phyloP scores from a whole-genome alignment of 2,797 vertebrate genomes.

The Galago senegalensis region DNA sequence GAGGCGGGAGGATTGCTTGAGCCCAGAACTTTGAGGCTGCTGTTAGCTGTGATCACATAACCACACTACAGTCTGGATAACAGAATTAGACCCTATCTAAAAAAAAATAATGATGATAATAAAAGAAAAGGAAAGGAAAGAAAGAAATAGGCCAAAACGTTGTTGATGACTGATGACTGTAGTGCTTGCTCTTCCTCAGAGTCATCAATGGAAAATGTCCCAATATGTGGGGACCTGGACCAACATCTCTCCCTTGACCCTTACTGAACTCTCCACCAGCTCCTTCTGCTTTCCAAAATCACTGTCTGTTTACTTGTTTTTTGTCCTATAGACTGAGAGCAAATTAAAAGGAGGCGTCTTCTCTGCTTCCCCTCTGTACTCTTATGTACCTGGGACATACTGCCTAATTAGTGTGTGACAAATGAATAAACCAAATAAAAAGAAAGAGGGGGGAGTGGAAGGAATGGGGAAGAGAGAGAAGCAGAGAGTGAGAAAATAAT shows the following conservation, averaged over 20 bases:
- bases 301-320: slow-evolving; percentile 4
- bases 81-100: too few relatives aligned
- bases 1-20: too few relatives aligned
- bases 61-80: too few relatives aligned
- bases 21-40: too few relatives aligned
- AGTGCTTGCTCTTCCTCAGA: slow-evolving; percentile 39
- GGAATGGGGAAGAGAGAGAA: neutral
- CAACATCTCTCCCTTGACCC: neutral
- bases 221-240: neutral
- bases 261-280: neutral
- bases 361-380: neutral
- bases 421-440: slow-evolving; percentile 25
- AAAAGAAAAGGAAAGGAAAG: too few relatives aligned
- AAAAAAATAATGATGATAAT: too few relatives aligned
- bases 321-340: neutral
- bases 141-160: too few relatives aligned
- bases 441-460: neutral
- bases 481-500: neutral
- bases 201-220: neutral
- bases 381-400: neutral
- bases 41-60: too few relatives aligned
- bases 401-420: neutral
- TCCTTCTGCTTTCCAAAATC: neutral
- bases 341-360: neutral
- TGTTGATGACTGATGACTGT: neutral